Evolutionary conservation across 2,113 vertebrate species (phyloP), one percentile per base, ranked within the genome.

Genomic region (Oreochromis tanganicae): DNA sequence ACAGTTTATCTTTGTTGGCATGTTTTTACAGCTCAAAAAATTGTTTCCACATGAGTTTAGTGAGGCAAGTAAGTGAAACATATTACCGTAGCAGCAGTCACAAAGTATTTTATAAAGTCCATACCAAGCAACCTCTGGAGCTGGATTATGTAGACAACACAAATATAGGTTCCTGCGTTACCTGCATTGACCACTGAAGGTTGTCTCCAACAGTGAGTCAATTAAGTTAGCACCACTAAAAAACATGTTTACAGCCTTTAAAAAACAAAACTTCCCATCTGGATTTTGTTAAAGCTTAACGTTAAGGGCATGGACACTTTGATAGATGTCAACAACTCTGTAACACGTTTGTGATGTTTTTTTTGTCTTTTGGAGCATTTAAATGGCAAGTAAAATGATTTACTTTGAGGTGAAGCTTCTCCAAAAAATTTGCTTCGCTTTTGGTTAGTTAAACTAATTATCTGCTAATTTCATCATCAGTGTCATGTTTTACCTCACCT

Each of bases 171-270:
- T 43, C 38, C 38, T 46, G 2, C 5, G 1, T 6, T 24, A 41
- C 36, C n/a, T 43, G 63, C n/a, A 24, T 9, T 27, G 68, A 27
- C 13, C 38, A 73, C 41, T 17, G 21, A 46, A 27, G 38, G 8
- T 24, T 24, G 21, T 43, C 38, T 73, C 21, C 0, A 0, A 2
- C n/a, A 73, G 38, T 27, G 41, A 73, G 68, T 73, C 68, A 27
- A 27, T 46, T 21, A 73, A 48, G 48, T 75, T 17, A 29, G 24
- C 27, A 75, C 21, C 0, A 48, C 14, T 75, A 0, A 48, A 46
- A 46, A 4, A 2, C 8, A 73, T 17, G 5, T 73, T 73, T 36
- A 1, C 9, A 36, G 17, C 32, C 9, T 36, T 63, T 34, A 34
- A 21, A 21, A 68, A n/a, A 3, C 1, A 4, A 71, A 71, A 73